These are phyloP conservation scores for Bujurquina vittata DNA, from an alignment of 2,113 vertebrate genomes.

Conservation along the genomic window DNA sequence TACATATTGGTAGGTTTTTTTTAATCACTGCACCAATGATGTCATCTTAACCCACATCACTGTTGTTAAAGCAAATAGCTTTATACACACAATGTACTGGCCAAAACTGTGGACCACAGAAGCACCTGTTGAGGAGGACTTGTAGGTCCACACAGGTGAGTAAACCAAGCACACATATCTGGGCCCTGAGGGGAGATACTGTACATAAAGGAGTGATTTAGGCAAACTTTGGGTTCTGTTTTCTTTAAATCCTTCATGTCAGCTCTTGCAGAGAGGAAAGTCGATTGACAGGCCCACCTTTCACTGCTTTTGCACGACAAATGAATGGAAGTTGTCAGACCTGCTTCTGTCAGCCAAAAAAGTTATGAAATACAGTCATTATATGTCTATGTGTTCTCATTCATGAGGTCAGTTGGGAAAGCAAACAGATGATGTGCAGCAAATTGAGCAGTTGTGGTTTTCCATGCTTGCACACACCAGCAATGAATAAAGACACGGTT, in stretches of 20 bases:
- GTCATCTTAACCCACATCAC: constrained; percentile 13
- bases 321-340: constrained; percentile 51
- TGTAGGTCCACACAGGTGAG: constrained; percentile 65
- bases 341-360: constrained; percentile 20
- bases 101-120: constrained; percentile 17
- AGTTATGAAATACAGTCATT: constrained; percentile 50
- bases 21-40: constrained; percentile 19
- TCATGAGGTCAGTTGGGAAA: constrained; percentile 60
- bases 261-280: constrained; percentile 28
- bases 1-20: neutral
- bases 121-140: constrained; percentile 56
- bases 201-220: constrained; percentile 47
- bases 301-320: constrained; percentile 29
- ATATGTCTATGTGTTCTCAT: constrained; percentile 49
- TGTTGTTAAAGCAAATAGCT: constrained; percentile 44
- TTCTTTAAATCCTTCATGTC: constrained; percentile 44
- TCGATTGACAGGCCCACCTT: constrained; percentile 40
- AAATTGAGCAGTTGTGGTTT: constrained; percentile 4
- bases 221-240: constrained; percentile 29
- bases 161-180: constrained; percentile 43
- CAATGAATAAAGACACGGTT: constrained; percentile 36
- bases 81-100: constrained; percentile 1
- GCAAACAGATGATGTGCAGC: constrained; percentile 42
- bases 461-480: neutral
- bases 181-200: constrained; percentile 9